Percentiles rank a stretch among this genome's conserved stretches.
These are phyloP conservation scores for Spea multiplicata DNA, from an alignment of 2,113 vertebrate genomes.

Conservation along the genomic window DNA sequence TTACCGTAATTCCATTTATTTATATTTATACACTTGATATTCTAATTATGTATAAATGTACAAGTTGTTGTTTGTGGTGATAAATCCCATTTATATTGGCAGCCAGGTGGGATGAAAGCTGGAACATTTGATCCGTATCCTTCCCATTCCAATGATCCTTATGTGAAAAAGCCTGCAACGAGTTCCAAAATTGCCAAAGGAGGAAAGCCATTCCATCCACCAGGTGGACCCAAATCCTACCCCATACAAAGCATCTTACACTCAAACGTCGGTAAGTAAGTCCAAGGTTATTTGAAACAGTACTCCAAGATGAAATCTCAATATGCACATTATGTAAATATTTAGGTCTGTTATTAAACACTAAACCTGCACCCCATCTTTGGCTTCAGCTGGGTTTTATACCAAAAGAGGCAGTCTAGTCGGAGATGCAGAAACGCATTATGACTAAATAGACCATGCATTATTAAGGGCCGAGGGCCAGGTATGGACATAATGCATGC, in stretches of 20 bases:
- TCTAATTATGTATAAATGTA: too few relatives aligned
- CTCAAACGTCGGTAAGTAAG: constrained; percentile 74
- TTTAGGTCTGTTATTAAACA: too few relatives aligned
- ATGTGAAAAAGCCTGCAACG: constrained; percentile 49
- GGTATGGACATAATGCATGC: too few relatives aligned
- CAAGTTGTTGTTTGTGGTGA: too few relatives aligned
- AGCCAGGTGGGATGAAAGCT: constrained; percentile 80
- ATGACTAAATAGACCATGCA: too few relatives aligned
- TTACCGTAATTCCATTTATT: too few relatives aligned
- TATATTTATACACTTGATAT: too few relatives aligned
- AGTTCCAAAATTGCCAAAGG: constrained; percentile 45
- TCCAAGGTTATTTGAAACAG: constrained; percentile 1
- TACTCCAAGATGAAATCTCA: background rate
- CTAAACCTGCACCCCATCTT: background rate
- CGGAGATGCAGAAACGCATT: too few relatives aligned
- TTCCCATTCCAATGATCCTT: constrained; percentile 68
- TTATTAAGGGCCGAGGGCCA: too few relatives aligned
- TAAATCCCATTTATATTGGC: constrained; percentile 24
- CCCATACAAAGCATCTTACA: constrained; percentile 72
- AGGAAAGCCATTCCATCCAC: constrained; percentile 65
- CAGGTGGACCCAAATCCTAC: constrained; percentile 71
- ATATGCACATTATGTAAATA: too few relatives aligned
- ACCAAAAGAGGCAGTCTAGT: too few relatives aligned
- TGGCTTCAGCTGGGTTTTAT: too few relatives aligned
- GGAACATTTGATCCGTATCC: constrained; percentile 78